Base-by-base conservation (phyloP, 2,797 vertebrate genomes). In the Cyclura pinguis region DNA sequence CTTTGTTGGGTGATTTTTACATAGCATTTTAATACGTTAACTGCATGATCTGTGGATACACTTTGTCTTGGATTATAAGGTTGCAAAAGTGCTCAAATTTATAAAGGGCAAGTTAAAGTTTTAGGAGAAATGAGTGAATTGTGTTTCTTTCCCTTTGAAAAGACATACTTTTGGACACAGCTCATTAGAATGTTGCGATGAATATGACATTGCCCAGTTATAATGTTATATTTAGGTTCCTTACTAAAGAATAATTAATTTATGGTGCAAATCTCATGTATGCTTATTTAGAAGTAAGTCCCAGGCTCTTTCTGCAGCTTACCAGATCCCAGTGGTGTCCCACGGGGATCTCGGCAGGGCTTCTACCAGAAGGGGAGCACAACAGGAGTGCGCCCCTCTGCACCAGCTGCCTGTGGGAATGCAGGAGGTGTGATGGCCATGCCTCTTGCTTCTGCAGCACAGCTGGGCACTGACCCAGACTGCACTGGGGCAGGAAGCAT, bases 31-130 rank as follows among this genome's bases (percentile, higher is more conserved):
- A 0, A 88, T 94, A 93, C 95, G 93, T 92, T 73, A 90, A 92
- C 64, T 97, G 97, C 97, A 97, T 97, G 96, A 92, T 92, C 89
- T 94, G 55, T 96, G 93, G 74, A 77, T 90, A 86, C 32, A 84
- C 93, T 47, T 84, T 24, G 88, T 16, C 90, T 86, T 90, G 86
- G 92, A 93, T 96, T 93, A 92, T 89, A 91, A 95, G 93, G 83
- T 83, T 86, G 93, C 84, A 86, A 92, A 74, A 86, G 1, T 90
- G 14, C 88, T 91, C 22, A 72, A 55, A 76, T 83, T 91, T 91
- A 83, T 92, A 73, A 93, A 67, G 94, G 89, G 22, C 74, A 88
- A 91, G 64, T 78, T 90, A 55, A 88, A 20, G 89, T 93, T 95
- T 95, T 88, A 50, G 85, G 4, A 42, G 57, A 84, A 78, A 22